Conservation (phyloP, 2,888 invertebrate genomes). For the Pteria penguin region DNA sequence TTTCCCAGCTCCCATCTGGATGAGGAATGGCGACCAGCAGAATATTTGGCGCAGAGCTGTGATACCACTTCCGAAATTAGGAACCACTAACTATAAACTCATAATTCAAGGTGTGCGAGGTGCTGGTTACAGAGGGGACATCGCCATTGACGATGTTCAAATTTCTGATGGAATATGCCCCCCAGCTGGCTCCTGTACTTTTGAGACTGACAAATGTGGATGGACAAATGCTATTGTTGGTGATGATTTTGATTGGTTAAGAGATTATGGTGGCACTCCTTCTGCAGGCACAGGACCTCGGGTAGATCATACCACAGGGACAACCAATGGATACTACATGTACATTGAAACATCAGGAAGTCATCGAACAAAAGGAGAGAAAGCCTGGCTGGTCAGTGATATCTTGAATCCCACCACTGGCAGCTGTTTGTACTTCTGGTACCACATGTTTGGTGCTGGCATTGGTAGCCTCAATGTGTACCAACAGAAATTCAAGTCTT, state of each 20-base stretch:
- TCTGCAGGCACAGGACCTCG: conserved; percentile 67
- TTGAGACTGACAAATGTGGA: conserved; percentile 77
- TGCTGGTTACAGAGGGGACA: conserved; percentile 67
- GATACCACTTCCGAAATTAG: conserved; percentile 4
- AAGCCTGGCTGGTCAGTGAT: conserved; percentile 80
- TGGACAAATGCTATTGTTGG: conserved; percentile 63
- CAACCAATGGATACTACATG: conserved; percentile 70
- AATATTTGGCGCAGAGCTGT: conserved; percentile 64
- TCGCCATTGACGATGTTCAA: conserved; percentile 76
- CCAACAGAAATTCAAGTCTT: conserved; percentile 35
- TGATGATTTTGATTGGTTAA: conserved; percentile 77
- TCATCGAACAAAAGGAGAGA: conserved; percentile 81
- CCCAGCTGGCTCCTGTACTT: conserved; percentile 73
- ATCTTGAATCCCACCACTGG: conserved; percentile 56
- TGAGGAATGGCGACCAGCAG: conserved; percentile 66
- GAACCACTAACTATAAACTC: conserved; percentile 36
- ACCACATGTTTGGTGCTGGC: conserved; percentile 74
- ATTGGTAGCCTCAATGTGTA: conserved; percentile 72
- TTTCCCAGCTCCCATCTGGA: conserved; percentile 53
- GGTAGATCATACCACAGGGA: conserved; percentile 68
- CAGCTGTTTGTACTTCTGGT: conserved; percentile 72
- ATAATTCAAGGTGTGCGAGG: conserved; percentile 68
- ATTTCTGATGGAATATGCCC: conserved; percentile 65
- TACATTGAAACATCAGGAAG: conserved; percentile 81
- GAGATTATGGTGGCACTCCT: conserved; percentile 69